Evolutionary conservation across 2,113 vertebrate genomes (phyloP), one percentile per base, ranked within the genome.

Genomic region (Phodopus roborovskii): DNA sequence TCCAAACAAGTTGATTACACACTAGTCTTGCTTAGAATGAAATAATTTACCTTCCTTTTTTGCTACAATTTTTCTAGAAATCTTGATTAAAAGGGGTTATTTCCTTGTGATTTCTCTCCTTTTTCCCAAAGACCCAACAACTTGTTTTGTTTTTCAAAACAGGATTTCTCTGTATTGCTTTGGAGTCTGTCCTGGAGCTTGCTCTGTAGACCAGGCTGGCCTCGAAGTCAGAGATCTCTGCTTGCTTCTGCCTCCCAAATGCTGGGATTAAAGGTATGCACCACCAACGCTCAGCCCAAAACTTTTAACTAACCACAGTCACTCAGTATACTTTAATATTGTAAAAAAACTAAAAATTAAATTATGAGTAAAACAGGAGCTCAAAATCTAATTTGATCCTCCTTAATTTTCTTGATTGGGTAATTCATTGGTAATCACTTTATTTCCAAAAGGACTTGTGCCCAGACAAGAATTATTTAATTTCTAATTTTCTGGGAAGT

Each of bases 21-120:
- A 60, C 74, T 89, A 92, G 36, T 88, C 50, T 56, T 45, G 91
- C 26, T 75, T 90, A 64, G n/a, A 66, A 88, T 39, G n/a, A 58
- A 95, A 88, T 75, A 94, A 20, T 92, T 60, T 90, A 56, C 95
- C 88, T 77, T 89, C 66, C 7, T 94, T 28, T 68, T 89, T 94
- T 86, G 64, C 71, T 90, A 91, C 58, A 36, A 90, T 90, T 93
- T 94, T 62, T 60, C 95, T 92, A 64, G 45, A 82, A 33, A 36
- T 56, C 42, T 92, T 90, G 42, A 92, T 90, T 74, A 92, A 56
- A 19, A 88, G 30, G 7, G 22, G 73, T 74, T 91, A 92, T 33
- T n/a, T 88, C 19, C 48, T 91, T 73, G 68, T 39, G 89, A 91
- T n/a, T 88, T 50, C 50, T 91, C 56, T 77, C 82, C 71, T 71